A percentile compares a stretch with the other conserved stretches of the same genome.
These are phyloP conservation scores for Drosophila subpulchrella DNA, from an alignment of 1,140 invertebrate species.

Conservation along the genomic window DNA sequence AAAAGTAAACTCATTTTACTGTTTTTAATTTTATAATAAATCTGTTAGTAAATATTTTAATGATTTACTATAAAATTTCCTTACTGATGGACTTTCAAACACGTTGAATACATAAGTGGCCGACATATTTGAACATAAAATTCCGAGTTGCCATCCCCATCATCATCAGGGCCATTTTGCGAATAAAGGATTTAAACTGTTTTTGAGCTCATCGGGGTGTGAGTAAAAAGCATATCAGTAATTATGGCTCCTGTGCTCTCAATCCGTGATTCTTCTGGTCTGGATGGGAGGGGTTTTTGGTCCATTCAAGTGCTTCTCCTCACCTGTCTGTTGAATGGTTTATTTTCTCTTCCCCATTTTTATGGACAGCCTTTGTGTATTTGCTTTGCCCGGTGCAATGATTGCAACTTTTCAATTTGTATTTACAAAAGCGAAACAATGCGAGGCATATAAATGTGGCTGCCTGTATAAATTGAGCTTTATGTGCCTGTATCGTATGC, in stretches of 20 bases:
- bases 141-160: conserved; percentile 7
- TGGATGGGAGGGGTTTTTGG: neutral
- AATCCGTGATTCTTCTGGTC: conserved; percentile 18
- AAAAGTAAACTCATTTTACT: neutral
- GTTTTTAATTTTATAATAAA: conserved; percentile 15
- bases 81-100: conserved; percentile 32
- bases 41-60: too few species aligned
- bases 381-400: conserved; percentile 35
- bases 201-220: conserved; percentile 6
- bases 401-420: conserved; percentile 68
- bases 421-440: conserved; percentile 54
- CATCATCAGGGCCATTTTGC: conserved; percentile 6
- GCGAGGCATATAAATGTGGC: conserved; percentile 31
- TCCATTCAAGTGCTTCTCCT: conserved; percentile 17
- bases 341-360: conserved; percentile 12
- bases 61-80: conserved; percentile 59
- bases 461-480: conserved; percentile 9
- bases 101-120: conserved; percentile 62
- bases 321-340: conserved; percentile 37
- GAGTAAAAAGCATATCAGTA: conserved; percentile 61
- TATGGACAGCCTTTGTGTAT: conserved; percentile 34
- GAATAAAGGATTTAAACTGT: conserved; percentile 48
- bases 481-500: conserved; percentile 1
- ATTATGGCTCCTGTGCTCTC: conserved; percentile 46
- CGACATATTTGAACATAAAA: conserved; percentile 52